phyloP scores from a whole-genome alignment of 1,140 invertebrate genomes.

The Ridgeia piscesae region DNA sequence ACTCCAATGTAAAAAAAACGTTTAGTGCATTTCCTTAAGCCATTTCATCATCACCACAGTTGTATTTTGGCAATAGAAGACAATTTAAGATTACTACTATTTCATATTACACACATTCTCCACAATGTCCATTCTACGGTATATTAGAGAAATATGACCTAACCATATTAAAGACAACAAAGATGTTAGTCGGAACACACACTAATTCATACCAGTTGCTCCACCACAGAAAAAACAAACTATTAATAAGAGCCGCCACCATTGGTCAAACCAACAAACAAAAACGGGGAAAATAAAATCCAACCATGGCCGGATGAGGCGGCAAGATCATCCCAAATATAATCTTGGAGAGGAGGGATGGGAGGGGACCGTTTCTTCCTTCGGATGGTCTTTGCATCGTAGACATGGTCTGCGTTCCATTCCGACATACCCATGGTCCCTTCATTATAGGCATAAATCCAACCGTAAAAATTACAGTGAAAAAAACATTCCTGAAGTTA shows the following conservation, averaged over 20 bases:
- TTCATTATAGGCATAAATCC: neutral
- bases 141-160: neutral
- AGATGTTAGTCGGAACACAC: neutral
- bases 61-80: no score
- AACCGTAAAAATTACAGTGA: neutral
- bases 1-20: no score
- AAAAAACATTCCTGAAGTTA: neutral
- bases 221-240: neutral
- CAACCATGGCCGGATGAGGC: neutral
- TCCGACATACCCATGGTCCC: neutral
- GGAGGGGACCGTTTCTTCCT: neutral
- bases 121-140: no score
- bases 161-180: neutral
- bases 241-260: neutral
- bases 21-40: no score
- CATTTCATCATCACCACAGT: no score
- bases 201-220: neutral
- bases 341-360: neutral
- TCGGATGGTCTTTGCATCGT: neutral
- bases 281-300: neutral
- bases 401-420: neutral
- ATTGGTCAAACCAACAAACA: neutral
- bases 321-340: neutral
- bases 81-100: no score
- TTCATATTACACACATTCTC: no score